These are phyloP conservation scores for Kryphioiulus occultus DNA, from an alignment of 2,888 invertebrate genomes.

Conservation along the genomic window DNA sequence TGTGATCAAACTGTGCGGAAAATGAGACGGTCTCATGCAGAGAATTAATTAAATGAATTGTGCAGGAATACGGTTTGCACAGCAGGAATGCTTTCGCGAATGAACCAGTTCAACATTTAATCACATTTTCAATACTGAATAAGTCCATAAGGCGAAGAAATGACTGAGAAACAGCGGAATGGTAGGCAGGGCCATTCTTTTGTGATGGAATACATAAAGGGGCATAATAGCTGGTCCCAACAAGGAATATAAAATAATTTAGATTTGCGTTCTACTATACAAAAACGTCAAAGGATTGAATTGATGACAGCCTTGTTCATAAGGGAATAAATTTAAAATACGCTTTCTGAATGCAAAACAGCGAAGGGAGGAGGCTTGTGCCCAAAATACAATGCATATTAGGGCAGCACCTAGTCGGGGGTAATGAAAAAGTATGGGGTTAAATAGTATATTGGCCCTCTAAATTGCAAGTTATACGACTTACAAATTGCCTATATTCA, in stretches of 20 bases:
- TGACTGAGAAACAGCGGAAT: background rate
- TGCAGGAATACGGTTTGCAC: background rate
- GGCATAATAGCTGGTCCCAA: background rate
- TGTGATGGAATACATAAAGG: background rate
- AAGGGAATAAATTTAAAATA: constrained; percentile 33
- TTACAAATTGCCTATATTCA: background rate
- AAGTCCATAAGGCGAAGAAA: background rate
- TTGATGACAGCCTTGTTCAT: background rate
- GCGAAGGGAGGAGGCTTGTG: background rate
- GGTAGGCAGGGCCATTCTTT: background rate
- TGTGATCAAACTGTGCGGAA: background rate
- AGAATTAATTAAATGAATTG: background rate
- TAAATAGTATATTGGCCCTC: background rate
- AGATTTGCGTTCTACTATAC: background rate
- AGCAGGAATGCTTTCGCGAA: background rate
- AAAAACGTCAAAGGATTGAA: constrained; percentile 18
- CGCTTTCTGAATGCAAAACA: background rate
- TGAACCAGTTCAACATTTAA: background rate
- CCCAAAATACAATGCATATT: background rate
- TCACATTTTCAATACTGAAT: background rate
- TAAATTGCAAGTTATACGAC: constrained; percentile 10
- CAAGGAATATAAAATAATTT: constrained; percentile 21
- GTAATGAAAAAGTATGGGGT: constrained; percentile 22
- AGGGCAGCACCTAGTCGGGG: background rate
- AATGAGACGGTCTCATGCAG: background rate